Percentiles rank a stretch among this genome's conserved stretches.
phyloP scores from a whole-genome alignment of 1,140 invertebrate genomes.

The Palaemon carinicauda region DNA sequence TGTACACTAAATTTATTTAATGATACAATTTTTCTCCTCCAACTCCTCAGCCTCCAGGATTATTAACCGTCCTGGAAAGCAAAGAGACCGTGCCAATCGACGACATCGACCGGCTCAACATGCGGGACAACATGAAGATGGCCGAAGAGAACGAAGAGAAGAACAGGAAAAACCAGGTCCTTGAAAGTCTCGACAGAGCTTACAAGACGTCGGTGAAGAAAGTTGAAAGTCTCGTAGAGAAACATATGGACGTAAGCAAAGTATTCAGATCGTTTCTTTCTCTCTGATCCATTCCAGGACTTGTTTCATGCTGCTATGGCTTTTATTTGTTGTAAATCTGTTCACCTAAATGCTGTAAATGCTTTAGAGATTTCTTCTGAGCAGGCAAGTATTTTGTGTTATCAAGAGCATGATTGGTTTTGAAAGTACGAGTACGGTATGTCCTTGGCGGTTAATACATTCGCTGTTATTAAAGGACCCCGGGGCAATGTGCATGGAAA shows the following conservation, averaged over 20 bases:
- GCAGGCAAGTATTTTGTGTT: no score
- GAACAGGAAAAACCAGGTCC: conserved; percentile 49
- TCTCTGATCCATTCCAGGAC: no score
- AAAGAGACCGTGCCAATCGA: conserved; percentile 82
- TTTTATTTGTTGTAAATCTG: background rate
- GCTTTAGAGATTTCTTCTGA: no score
- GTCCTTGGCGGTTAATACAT: no score
- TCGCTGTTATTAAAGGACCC: no score
- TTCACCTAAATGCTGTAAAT: no score
- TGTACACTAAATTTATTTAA: no score
- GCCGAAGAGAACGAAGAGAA: conserved; percentile 75
- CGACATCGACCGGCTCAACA: conserved; percentile 80
- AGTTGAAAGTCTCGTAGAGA: conserved; percentile 74
- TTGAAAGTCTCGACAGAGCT: conserved; percentile 53
- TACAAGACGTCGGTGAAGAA: conserved; percentile 65
- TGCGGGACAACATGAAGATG: conserved; percentile 93
- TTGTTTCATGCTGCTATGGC: background rate
- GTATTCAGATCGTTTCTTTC: background rate
- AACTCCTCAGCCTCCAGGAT: conserved; percentile 77
- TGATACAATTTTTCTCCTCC: background rate
- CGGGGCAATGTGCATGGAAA: no score
- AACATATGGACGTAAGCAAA: conserved; percentile 75
- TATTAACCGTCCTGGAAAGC: conserved; percentile 90
- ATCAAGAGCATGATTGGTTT: no score
- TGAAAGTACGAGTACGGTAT: no score